Base-by-base conservation (phyloP, 2,113 vertebrate species). In the Alaudala cheleensis region DNA sequence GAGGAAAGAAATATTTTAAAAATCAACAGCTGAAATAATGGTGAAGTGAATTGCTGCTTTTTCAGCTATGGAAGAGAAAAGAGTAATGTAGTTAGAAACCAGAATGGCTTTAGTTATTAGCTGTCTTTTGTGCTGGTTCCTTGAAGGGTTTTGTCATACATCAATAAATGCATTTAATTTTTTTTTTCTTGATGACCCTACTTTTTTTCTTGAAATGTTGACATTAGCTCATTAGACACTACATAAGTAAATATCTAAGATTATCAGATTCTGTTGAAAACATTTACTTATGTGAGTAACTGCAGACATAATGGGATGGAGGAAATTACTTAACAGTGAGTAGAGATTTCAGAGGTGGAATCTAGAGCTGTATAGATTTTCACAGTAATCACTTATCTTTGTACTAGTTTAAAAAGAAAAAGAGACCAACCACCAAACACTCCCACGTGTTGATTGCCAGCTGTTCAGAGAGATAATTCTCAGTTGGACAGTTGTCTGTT, bases 391-490 rank as follows among this genome's bases (percentile, higher is more conserved):
- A 51, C 51, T 81, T 33, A 65, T 94, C 58, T 88, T 90, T 94
- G 20, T 77, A 74, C 21, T 71, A 58, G 73, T 82, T 62, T 2
- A 49, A 77, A 70, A 49, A 78, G 45, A 62, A 57, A 64, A 49
- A 67, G 28, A 57, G 5, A 40, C 9, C 49, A 60, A 34, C 47
- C 39, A 47, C 82, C 66, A 77, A 78, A 62, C 79, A 20, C 16
- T 60, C 66, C 58, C 74, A 69, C 86, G 58, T 81, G 90, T 84
- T 95, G 90, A 90, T 90, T 95, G 95, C 74, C 93, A 97, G 87
- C 93, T 97, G 94, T 96, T 97, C 96, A 66, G 92, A 96, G 79
- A 42, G 77, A 95, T 93, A 91, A 81, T 97, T 97, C 96, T 97
- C 94, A 97, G 92, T 94, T 94, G 56, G 83, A 85, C 93, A 96